Evolutionary conservation across 2,113 vertebrate species (phyloP).

Genomic region (Phoenicopterus ruber): DNA sequence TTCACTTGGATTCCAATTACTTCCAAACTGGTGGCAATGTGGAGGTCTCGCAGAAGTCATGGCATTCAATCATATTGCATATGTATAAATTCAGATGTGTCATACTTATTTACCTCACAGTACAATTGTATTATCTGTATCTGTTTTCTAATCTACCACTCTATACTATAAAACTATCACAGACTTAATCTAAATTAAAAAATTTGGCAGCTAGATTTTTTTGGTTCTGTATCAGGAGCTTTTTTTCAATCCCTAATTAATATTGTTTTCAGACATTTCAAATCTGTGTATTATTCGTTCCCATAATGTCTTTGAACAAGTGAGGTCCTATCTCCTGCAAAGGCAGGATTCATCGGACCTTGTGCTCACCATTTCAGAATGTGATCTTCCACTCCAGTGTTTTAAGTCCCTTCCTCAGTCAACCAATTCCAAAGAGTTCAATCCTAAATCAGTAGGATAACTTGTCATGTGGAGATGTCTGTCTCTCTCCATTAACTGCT

Average conservation of each 20-base stretch:
- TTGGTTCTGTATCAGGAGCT: neutral
- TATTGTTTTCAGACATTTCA: neutral
- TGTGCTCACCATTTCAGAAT: neutral
- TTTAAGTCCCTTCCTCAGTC: neutral
- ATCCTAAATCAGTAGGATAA: neutral
- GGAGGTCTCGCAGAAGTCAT: neutral
- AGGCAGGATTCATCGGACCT: neutral
- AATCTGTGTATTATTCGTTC: neutral
- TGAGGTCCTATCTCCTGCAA: neutral
- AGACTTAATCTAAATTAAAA: neutral
- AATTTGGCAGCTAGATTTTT: neutral
- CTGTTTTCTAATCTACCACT: neutral
- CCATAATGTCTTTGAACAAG: neutral
- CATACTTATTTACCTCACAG: neutral
- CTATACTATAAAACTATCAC: neutral
- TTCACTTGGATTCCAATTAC: slow-evolving; percentile 50
- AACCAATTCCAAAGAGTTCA: neutral
- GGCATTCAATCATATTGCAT: neutral
- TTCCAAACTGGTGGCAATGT: slow-evolving; percentile 5
- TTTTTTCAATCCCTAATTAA: neutral
- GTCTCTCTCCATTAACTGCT: neutral
- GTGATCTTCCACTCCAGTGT: neutral
- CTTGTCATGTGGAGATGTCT: neutral
- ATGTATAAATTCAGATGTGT: neutral
- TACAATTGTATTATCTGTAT: neutral